Evolutionary conservation across 1,140 invertebrate genomes (phyloP), one percentile per base, ranked within the genome.

Genomic region (Drosophila pseudoananassae): DNA sequence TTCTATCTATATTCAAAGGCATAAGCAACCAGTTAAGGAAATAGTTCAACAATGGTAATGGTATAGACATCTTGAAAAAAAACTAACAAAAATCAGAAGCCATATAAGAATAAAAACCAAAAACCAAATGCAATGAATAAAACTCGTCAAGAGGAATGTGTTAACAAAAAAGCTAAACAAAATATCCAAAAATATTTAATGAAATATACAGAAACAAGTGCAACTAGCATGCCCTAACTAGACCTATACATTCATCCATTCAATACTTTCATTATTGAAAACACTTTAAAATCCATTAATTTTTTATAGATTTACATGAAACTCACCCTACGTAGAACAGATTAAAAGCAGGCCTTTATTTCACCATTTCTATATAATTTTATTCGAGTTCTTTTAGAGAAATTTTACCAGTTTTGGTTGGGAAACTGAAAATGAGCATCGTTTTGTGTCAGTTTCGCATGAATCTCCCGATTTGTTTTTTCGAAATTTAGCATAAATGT

Each of bases 71-170:
- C 33, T 58, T 36, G 23, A 71, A 57, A 50, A 46, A 70, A 17
- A 70, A 63, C 46, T 10, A 46, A 20, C 17, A 29, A 73, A 58
- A 43, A 15, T 69, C 47, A 58, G 43, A 60, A 46, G 36, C 33
- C 38, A 56, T 43, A 65, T 36, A 20, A 17, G 71, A 68, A 47
- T 6, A 27, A 47, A 54, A 51, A 81, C 14, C 23, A 40, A 73
- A 61, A 76, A 87, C 58, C 74, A 71, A 82, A 83, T 82, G 77
- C 77, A 80, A 84, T 83, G 76, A 84, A 84, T 83, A 73, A 76
- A 83, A 88, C 83, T 88, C 83, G 83, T 88, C 83, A 88, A 88
- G 83, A 88, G 83, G 84, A 88, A 88, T 88, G 83, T 88, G 83
- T 88, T 88, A 88, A 83, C 78, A 87, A 88, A 68, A 53, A 65